Evolutionary conservation across 1,140 invertebrate species (phyloP), one percentile per base, ranked within the genome.

Genomic region (Solenopsis invicta): DNA sequence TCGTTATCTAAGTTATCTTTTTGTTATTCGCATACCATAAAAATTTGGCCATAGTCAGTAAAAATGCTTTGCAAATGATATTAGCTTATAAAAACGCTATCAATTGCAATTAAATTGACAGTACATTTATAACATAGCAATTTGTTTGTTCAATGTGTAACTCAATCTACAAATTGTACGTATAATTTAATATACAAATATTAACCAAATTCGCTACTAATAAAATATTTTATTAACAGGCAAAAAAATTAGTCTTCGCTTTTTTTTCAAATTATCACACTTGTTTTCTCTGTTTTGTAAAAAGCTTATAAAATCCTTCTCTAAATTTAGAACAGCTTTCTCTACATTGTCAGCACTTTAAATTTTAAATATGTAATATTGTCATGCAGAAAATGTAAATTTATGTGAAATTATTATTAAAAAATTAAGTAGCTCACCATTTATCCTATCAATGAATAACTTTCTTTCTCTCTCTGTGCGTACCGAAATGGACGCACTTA

Each of bases 61-160:
- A 82, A 24, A 45, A 59, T 10, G 13, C 37, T n/a, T 29, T 34
- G 9, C 24, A 78, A n/a, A 37, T 13, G 12, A 80, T 67, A 80
- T 54, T 66, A 52, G 16, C 59, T 62, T 41, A 24, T 16, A 64
- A 1, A 21, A 6, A 29, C 9, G 10, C n/a, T 54, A 54, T 45
- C 69, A 29, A 9, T 0, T 41, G 34, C 13, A 56, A 45, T 69
- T 67, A 41, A 80, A 50, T 64, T 67, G 12, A 9, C 18, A 10
- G 0, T 29, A 77, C 10, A 18, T 69, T 80, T 41, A 29, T 24
- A 18, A 45, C n/a, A 2, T 3, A 21, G 0, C 8, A 21, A 5
- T 6, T 41, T 56, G 2, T 62, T 1, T 29, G 24, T 61, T 29
- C 24, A 5, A 1, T 61, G 29, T 61, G 29, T 10, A 41, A 37